phyloP scores from a whole-genome alignment of 2,113 vertebrate species.

The Silurus glanis region DNA sequence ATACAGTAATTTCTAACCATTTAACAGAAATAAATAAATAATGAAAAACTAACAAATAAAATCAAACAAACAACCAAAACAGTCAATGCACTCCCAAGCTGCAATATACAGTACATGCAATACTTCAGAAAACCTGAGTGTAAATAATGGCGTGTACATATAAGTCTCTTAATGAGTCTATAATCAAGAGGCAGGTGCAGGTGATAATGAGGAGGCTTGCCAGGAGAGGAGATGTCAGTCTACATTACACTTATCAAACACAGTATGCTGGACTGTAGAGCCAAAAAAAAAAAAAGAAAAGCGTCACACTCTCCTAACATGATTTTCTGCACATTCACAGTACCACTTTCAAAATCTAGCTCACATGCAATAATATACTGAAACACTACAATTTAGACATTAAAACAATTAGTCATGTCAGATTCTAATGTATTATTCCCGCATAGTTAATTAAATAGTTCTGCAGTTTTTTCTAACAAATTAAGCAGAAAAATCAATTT shows the following conservation, averaged over 20 bases:
- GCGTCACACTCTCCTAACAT: not conserved
- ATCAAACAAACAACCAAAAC: not conserved
- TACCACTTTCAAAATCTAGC: not conserved
- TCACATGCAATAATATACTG: not conserved
- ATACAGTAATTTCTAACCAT: not conserved
- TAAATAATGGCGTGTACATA: not conserved
- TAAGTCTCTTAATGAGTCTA: not conserved
- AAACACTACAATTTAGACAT: not conserved
- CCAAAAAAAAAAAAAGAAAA: not conserved
- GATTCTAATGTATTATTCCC: not conserved
- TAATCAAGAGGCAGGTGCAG: constrained; percentile 1
- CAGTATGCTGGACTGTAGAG: not conserved
- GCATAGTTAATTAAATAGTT: not conserved
- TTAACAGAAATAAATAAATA: too few relatives aligned
- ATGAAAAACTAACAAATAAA: too few relatives aligned
- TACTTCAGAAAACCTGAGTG: not conserved
- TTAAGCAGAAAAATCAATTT: not conserved
- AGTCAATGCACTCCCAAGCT: not conserved
- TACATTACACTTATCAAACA: not conserved
- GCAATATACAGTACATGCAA: not conserved
- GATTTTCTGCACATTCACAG: not conserved
- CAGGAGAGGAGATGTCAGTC: not conserved
- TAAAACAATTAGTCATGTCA: not conserved
- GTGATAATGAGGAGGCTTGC: not conserved
- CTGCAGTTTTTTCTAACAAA: not conserved